phyloP scores from a whole-genome alignment of 2,113 vertebrate genomes.

The Barbus barbus region DNA sequence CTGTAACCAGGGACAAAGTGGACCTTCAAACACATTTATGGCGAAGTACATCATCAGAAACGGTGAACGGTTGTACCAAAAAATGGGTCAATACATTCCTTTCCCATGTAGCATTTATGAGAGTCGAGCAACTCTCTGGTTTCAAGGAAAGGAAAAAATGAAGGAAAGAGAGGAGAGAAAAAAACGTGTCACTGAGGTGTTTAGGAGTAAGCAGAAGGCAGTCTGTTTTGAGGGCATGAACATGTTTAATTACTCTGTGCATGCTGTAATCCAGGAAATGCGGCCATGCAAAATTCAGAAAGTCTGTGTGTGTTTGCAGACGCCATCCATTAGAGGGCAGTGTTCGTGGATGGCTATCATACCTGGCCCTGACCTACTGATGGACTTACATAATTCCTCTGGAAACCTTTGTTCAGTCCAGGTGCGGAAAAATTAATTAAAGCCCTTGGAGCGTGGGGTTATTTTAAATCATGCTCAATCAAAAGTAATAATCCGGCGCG shows the following conservation, averaged over 20 bases:
- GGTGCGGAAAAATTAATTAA: conserved; percentile 67
- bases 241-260: conserved; percentile 4
- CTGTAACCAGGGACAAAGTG: background rate
- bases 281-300: background rate
- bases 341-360: conserved; percentile 37
- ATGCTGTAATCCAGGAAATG: background rate
- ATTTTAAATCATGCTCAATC: conserved; percentile 63
- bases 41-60: background rate
- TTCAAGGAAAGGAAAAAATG: conserved; percentile 12
- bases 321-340: conserved; percentile 62
- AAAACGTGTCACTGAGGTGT: background rate
- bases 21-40: background rate
- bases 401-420: conserved; percentile 70
- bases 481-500: conserved; percentile 50
- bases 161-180: background rate
- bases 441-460: conserved; percentile 52
- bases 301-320: background rate
- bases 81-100: conserved; percentile 41
- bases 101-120: conserved; percentile 32
- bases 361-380: conserved; percentile 22
- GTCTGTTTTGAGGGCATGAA: background rate
- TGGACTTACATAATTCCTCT: conserved; percentile 67
- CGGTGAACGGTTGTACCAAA: background rate
- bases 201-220: too few relatives aligned
- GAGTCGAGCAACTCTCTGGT: background rate